Percentiles rank a stretch among this genome's conserved stretches.
Evolutionary conservation across 2,888 invertebrate species (phyloP).

Genomic region (Choristoneura rosaceana): DNA sequence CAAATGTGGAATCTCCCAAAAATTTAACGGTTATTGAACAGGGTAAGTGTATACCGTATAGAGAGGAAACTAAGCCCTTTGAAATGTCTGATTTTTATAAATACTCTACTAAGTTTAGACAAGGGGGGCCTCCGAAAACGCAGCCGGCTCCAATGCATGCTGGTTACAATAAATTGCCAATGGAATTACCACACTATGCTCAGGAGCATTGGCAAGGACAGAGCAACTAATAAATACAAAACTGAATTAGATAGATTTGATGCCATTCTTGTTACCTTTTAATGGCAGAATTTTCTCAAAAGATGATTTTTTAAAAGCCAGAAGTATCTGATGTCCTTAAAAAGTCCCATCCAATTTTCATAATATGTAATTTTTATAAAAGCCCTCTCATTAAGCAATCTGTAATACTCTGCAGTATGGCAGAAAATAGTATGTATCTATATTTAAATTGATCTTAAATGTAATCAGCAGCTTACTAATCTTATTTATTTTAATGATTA

Average conservation of each 20-base stretch:
- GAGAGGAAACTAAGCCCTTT: slow-evolving; percentile 98
- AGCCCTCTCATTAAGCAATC: too few species aligned
- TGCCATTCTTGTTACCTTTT: not conserved
- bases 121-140: slow-evolving; percentile 74
- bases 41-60: slow-evolving; percentile 95
- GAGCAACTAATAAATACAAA: slow-evolving; percentile 55
- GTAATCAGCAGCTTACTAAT: slow-evolving; percentile 4
- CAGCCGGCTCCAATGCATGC: slow-evolving; percentile 61
- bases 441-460: not conserved
- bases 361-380: too few species aligned
- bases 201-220: slow-evolving; percentile 78
- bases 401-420: too few species aligned
- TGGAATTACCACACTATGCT: slow-evolving; percentile 74
- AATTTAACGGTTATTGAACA: slow-evolving; percentile 94
- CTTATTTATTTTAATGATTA: slow-evolving; percentile 29
- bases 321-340: too few species aligned
- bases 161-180: slow-evolving; percentile 73
- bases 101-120: slow-evolving; percentile 97
- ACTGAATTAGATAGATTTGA: not conserved
- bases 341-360: too few species aligned
- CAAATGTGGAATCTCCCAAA: slow-evolving; percentile 91
- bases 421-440: too few species aligned
- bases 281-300: not conserved
- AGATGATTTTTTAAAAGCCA: too few species aligned
- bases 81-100: slow-evolving; percentile 99